These are phyloP conservation scores for Thecophora atra DNA, from an alignment of 2,888 invertebrate genomes.

Conservation along the genomic window DNA sequence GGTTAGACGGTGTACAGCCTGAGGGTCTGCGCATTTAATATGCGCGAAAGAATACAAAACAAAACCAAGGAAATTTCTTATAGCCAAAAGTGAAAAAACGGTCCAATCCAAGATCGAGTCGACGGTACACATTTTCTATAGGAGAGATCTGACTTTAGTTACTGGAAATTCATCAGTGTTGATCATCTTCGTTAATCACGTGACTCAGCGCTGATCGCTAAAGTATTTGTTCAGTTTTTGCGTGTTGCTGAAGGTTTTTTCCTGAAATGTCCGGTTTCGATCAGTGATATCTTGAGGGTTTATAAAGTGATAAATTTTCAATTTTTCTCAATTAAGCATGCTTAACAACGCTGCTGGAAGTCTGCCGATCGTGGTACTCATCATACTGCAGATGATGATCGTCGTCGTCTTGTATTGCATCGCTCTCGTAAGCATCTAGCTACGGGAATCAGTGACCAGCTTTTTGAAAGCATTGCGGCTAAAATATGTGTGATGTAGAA, in stretches of 20 bases:
- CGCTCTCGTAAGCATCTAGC: background rate
- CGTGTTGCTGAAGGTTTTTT: no score
- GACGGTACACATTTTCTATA: background rate
- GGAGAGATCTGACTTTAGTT: background rate
- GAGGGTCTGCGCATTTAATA: background rate
- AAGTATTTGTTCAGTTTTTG: no score
- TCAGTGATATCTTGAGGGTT: no score
- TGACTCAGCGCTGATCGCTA: background rate
- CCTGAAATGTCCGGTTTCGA: background rate
- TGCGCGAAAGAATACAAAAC: background rate
- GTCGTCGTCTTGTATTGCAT: slow-evolving; percentile 6
- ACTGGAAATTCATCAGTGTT: background rate
- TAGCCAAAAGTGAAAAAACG: background rate
- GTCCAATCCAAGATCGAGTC: background rate
- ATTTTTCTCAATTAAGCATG: background rate
- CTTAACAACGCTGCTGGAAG: background rate
- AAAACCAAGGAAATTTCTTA: background rate
- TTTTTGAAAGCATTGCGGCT: background rate
- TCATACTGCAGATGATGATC: background rate
- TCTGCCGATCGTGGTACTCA: background rate
- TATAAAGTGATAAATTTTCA: no score
- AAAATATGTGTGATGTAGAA: background rate
- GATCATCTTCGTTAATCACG: background rate
- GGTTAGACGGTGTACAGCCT: no score
- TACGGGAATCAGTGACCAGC: background rate